These are phyloP conservation scores for Leptura quadrifasciata DNA, from an alignment of 2,888 invertebrate species.

Conservation along the genomic window DNA sequence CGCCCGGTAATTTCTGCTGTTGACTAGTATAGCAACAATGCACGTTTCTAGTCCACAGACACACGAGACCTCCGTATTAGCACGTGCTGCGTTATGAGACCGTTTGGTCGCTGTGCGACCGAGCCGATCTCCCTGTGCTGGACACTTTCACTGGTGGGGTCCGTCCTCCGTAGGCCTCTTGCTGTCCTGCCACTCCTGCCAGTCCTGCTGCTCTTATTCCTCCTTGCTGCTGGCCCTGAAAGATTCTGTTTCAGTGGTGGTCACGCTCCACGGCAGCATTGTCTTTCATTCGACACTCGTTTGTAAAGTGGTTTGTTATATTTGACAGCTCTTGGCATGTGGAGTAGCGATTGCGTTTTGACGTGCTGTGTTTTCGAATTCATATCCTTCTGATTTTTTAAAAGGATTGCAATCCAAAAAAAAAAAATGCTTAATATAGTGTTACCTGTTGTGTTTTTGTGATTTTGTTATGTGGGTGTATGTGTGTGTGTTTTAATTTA, in stretches of 20 bases:
- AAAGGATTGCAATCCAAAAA: background rate
- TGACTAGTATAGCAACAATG: background rate
- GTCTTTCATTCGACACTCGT: conserved; percentile 34
- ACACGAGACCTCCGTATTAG: conserved; percentile 25
- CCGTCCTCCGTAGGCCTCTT: conserved; percentile 11
- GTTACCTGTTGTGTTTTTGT: conserved; percentile 18
- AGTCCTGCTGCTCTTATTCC: conserved; percentile 22
- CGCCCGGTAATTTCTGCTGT: background rate
- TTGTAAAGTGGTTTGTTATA: conserved; percentile 11
- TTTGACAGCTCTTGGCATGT: conserved; percentile 18
- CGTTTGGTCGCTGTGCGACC: conserved; percentile 4
- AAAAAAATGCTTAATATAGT: conserved; percentile 8
- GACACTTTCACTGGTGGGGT: conserved; percentile 60
- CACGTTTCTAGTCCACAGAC: background rate
- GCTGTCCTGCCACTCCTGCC: background rate
- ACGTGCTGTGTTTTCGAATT: conserved; percentile 9
- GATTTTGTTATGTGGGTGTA: background rate
- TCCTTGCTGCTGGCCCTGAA: conserved; percentile 41
- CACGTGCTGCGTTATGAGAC: conserved; percentile 35
- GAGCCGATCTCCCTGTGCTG: conserved; percentile 16
- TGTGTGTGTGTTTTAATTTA: conserved; percentile 24
- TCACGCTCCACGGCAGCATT: conserved; percentile 27
- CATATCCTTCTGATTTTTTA: background rate
- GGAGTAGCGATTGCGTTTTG: conserved; percentile 13
- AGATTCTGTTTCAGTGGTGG: conserved; percentile 39